phyloP scores from a whole-genome alignment of 2,888 invertebrate genomes.

The Pterostichus madidus region DNA sequence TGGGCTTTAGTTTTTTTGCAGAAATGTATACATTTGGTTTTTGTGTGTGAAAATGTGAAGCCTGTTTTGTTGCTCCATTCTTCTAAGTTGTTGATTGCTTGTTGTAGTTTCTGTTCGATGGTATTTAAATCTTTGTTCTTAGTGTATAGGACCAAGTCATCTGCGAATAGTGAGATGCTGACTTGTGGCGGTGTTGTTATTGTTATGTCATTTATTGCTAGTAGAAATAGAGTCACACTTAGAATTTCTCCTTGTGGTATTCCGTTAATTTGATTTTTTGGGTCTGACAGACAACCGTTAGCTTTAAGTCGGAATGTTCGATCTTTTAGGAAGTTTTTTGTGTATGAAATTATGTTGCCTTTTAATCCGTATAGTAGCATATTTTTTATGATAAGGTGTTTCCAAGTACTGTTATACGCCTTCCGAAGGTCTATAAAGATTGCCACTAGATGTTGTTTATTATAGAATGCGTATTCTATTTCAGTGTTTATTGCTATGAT shows the following conservation, averaged over 20 bases:
- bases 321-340: conserved; percentile 38
- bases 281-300: background rate
- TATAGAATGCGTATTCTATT: conserved; percentile 35
- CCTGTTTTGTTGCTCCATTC: conserved; percentile 16
- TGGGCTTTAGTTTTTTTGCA: background rate
- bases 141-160: conserved; percentile 22
- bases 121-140: conserved; percentile 1
- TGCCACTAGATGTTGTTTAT: conserved; percentile 47
- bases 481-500: conserved; percentile 1
- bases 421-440: conserved; percentile 44
- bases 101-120: conserved; percentile 27
- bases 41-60: conserved; percentile 14
- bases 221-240: conserved; percentile 40
- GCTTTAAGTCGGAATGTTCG: conserved; percentile 26
- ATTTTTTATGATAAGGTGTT: conserved; percentile 26
- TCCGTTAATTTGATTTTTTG: conserved; percentile 17
- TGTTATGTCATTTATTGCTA: conserved; percentile 41
- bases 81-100: conserved; percentile 40
- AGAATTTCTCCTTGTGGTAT: conserved; percentile 35
- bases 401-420: conserved; percentile 46
- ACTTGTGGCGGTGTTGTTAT: background rate
- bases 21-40: conserved; percentile 53
- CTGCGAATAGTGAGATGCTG: conserved; percentile 25
- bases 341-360: conserved; percentile 38
- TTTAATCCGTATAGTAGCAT: background rate